A percentile compares a stretch with the other conserved stretches of the same genome.
These are phyloP conservation scores for Agrochola litura DNA, from an alignment of 2,888 invertebrate genomes.

Conservation along the genomic window DNA sequence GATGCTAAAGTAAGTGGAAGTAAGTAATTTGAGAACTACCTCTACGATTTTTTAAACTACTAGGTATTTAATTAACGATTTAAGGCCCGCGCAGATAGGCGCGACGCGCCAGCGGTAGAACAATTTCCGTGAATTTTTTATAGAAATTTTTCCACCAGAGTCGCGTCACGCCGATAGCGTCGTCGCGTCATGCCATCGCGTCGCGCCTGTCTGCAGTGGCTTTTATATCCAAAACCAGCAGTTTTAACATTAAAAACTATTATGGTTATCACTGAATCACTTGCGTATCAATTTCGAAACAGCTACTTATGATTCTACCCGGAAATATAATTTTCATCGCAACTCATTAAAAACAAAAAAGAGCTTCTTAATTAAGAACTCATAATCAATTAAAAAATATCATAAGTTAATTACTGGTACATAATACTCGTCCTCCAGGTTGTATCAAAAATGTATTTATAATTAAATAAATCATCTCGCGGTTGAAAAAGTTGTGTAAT, in stretches of 20 bases:
- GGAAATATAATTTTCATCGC: constrained; percentile 46
- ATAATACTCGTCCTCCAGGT: constrained; percentile 53
- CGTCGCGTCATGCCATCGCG: too few relatives aligned
- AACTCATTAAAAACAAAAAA: constrained; percentile 43
- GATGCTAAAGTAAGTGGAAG: too few relatives aligned
- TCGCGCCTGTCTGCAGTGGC: too few relatives aligned
- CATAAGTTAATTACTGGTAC: constrained; percentile 51
- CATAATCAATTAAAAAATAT: constrained; percentile 56
- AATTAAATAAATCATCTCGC: constrained; percentile 61
- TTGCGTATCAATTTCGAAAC: constrained; percentile 26
- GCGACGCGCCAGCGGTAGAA: too few relatives aligned
- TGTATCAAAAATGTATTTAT: constrained; percentile 61
- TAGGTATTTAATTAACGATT: neutral
- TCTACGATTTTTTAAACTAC: too few relatives aligned
- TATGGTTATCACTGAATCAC: neutral
- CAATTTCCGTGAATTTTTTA: too few relatives aligned
- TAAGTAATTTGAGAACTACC: neutral
- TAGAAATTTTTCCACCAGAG: too few relatives aligned
- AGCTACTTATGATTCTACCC: constrained; percentile 11
- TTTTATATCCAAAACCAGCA: neutral
- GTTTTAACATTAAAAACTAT: neutral
- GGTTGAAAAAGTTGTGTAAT: constrained; percentile 50
- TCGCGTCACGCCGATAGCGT: too few relatives aligned
- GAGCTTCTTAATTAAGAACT: constrained; percentile 55
- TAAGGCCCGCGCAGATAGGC: too few relatives aligned